A percentile compares a stretch with the other conserved stretches of the same genome.
Conservation (phyloP, 2,113 vertebrate species). For the Nesoenas mayeri region DNA sequence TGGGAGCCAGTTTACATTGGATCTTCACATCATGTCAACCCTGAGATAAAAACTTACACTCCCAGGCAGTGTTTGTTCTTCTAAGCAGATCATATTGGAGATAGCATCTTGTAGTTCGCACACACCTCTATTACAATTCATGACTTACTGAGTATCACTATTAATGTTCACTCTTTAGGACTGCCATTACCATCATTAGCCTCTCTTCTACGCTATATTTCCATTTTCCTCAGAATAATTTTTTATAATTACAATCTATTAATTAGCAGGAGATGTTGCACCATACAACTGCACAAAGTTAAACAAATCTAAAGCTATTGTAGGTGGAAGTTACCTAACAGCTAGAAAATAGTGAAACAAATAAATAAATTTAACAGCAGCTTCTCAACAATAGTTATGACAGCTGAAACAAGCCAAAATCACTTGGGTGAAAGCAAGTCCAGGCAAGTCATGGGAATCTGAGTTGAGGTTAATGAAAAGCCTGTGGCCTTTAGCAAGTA, state of each 20-base stretch:
- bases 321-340: background rate
- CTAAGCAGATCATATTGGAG: background rate
- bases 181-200: background rate
- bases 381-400: background rate
- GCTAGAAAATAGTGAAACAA: background rate
- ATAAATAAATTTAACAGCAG: too few relatives aligned
- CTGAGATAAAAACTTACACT: background rate
- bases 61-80: rapidly evolving
- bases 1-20: background rate
- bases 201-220: background rate
- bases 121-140: background rate
- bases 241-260: background rate
- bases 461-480: background rate
- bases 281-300: background rate
- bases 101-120: background rate
- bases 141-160: background rate
- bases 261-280: rapidly evolving
- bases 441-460: background rate
- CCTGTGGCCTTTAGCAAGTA: background rate
- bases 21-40: rapidly evolving
- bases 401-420: background rate
- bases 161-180: background rate
- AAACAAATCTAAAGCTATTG: background rate
- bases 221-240: background rate
- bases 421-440: background rate